These are phyloP conservation scores for Zapornia atra DNA, from an alignment of 2,113 vertebrate species.

Conservation along the genomic window DNA sequence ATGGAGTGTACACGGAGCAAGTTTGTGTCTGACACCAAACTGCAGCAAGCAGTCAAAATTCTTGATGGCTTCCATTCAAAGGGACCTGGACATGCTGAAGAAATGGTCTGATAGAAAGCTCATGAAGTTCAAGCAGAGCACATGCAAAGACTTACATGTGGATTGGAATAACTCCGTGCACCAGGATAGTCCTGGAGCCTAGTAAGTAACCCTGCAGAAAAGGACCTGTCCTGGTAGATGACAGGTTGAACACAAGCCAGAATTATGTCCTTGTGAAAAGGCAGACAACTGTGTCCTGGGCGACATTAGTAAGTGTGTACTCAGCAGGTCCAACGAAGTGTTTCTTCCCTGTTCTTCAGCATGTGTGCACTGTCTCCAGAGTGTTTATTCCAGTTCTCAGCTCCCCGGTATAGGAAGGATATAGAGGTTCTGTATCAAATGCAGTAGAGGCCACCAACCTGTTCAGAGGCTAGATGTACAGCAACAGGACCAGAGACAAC, in stretches of 20 bases:
- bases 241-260: background rate
- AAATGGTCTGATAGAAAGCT: background rate
- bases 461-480: background rate
- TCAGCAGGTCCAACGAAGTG: background rate
- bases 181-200: background rate
- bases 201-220: background rate
- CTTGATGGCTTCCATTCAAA: background rate
- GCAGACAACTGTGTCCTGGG: rapidly evolving
- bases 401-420: background rate
- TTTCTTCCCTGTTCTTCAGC: background rate
- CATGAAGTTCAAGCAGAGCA: background rate
- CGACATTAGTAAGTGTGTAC: background rate
- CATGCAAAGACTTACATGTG: background rate
- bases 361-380: background rate
- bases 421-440: background rate
- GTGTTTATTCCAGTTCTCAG: background rate
- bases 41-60: background rate
- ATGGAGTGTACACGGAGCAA: background rate
- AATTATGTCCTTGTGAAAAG: background rate
- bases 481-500: background rate
- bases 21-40: background rate
- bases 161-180: background rate
- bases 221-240: background rate
- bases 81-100: background rate
- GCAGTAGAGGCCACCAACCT: background rate